Percentiles rank a stretch among this genome's conserved stretches.
These are phyloP conservation scores for Leucopsar rothschildi DNA, from an alignment of 2,113 vertebrate genomes.

Conservation along the genomic window DNA sequence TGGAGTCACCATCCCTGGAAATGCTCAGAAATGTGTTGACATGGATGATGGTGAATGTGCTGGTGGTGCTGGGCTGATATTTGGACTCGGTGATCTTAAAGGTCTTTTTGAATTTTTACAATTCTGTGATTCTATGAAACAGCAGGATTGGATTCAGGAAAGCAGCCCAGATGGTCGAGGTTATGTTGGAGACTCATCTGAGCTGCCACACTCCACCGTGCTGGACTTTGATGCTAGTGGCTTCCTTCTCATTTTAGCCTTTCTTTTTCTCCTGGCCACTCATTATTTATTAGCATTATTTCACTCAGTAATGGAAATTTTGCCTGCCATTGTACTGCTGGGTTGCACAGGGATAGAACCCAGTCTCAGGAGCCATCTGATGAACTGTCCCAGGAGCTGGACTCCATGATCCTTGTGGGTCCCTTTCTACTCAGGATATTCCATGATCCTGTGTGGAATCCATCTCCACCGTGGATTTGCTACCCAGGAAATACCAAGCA, in stretches of 20 bases:
- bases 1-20: neutral
- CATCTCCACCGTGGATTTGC: neutral
- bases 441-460: neutral
- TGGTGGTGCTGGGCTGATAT: neutral
- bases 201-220: neutral
- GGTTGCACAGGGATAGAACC: neutral
- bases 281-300: neutral
- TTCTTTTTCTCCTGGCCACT: neutral
- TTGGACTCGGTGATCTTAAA: neutral
- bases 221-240: accelerated
- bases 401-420: neutral
- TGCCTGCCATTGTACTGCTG: accelerated
- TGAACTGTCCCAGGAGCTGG: neutral
- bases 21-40: neutral
- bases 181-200: neutral
- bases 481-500: neutral
- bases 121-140: neutral
- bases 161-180: neutral
- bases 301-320: neutral
- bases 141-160: neutral
- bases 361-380: neutral
- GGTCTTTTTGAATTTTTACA: neutral
- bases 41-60: neutral
- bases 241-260: neutral
- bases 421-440: neutral